These are phyloP conservation scores for Agelas oroides DNA, from an alignment of 37 sponge, comb jelly and placozoan species.

Conservation along the genomic window DNA sequence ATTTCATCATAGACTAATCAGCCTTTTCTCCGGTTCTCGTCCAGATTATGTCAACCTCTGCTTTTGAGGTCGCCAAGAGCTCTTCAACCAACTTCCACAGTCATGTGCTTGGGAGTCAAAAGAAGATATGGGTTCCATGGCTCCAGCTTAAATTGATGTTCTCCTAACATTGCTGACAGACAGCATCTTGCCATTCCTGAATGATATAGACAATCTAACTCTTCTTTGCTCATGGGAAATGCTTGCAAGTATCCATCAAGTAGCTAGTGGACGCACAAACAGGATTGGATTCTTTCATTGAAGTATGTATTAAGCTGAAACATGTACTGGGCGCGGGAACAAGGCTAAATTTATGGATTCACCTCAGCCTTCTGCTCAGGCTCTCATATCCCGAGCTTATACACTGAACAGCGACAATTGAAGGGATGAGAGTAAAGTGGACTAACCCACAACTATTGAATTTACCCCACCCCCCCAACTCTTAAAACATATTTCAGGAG, in stretches of 20 bases:
- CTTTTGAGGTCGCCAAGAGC: conserved; percentile 9
- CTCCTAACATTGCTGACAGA: not conserved
- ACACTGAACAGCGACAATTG: too few relatives aligned
- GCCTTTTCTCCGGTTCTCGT: too few relatives aligned
- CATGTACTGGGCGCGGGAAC: too few relatives aligned
- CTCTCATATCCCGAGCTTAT: too few relatives aligned
- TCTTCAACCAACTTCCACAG: conserved; percentile 1
- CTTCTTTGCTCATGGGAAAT: conserved; percentile 23
- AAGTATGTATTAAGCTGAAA: conserved; percentile 40
- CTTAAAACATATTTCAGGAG: too few relatives aligned
- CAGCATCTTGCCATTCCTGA: conserved; percentile 25
- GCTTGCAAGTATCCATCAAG: conserved; percentile 23
- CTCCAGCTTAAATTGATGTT: not conserved
- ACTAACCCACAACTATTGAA: too few relatives aligned
- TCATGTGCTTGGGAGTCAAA: not conserved
- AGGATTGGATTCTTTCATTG: not conserved
- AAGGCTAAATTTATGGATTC: too few relatives aligned
- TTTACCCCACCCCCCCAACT: too few relatives aligned
- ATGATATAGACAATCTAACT: conserved; percentile 33
- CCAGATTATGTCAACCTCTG: conserved; percentile 27
- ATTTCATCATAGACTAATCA: not conserved
- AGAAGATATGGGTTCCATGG: conserved; percentile 4
- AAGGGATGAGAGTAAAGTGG: too few relatives aligned
- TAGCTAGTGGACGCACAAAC: conserved; percentile 10
- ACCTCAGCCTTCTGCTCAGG: too few relatives aligned